phyloP scores from a whole-genome alignment of 2,888 invertebrate species.

The Elysia crispata region DNA sequence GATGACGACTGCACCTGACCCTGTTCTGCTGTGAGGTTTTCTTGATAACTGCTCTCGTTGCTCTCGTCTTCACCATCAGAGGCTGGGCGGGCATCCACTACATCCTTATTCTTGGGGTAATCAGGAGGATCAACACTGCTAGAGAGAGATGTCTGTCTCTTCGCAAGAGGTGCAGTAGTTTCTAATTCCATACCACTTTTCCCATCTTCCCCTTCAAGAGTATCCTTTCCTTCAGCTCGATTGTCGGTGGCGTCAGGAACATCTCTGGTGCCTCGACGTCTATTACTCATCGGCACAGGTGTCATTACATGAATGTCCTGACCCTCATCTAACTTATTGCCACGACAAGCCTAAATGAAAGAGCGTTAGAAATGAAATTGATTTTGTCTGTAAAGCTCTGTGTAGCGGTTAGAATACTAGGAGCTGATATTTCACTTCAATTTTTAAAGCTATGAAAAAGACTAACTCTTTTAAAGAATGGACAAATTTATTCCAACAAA shows the following conservation, averaged over 20 bases:
- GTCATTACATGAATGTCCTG: slow-evolving; percentile 29
- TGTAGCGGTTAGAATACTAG: too few relatives aligned
- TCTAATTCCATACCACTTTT: neutral
- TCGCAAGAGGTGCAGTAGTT: slow-evolving; percentile 55
- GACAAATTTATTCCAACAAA: too few relatives aligned
- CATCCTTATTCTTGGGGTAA: neutral
- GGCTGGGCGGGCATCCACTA: neutral
- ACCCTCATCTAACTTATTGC: slow-evolving; percentile 30
- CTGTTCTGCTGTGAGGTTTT: too few relatives aligned
- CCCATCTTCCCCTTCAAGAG: neutral
- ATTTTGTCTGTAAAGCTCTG: too few relatives aligned
- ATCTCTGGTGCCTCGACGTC: neutral
- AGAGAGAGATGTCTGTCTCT: slow-evolving; percentile 12
- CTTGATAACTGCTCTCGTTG: too few relatives aligned
- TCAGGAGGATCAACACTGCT: slow-evolving; percentile 41
- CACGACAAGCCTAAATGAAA: slow-evolving; percentile 40
- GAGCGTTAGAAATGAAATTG: too few relatives aligned
- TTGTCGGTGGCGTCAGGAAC: neutral
- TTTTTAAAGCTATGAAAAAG: too few relatives aligned
- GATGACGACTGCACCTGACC: too few relatives aligned
- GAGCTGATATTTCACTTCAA: too few relatives aligned
- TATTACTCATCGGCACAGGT: neutral
- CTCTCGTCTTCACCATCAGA: neutral
- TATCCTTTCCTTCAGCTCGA: neutral
- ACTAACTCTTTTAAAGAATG: too few relatives aligned